These are phyloP conservation scores for Alcis repandata DNA, from an alignment of 2,888 invertebrate species.

Conservation along the genomic window DNA sequence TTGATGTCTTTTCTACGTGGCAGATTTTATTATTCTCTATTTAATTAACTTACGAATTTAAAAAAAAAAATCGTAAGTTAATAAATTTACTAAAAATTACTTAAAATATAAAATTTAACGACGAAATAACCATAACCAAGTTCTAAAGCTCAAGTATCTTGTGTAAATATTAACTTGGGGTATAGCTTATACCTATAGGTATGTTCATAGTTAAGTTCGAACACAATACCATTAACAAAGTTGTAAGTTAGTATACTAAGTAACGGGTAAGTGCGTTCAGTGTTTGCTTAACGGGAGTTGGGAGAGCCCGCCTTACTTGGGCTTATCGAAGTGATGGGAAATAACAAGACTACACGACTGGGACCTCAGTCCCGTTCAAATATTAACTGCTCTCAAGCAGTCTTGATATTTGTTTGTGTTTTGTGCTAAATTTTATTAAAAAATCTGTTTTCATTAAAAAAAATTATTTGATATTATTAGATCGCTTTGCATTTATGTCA, in stretches of 20 bases:
- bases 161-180: not conserved
- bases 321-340: slow-evolving; percentile 28
- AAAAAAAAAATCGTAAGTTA: too few species aligned
- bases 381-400: too few species aligned
- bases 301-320: slow-evolving; percentile 40
- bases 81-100: too few species aligned
- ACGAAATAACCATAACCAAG: not conserved
- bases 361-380: too few species aligned
- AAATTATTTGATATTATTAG: too few species aligned
- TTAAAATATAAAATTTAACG: too few species aligned
- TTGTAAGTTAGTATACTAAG: slow-evolving; percentile 52
- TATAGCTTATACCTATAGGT: not conserved
- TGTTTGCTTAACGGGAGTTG: slow-evolving; percentile 67
- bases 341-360: not conserved
- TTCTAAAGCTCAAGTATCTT: too few species aligned
- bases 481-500: too few species aligned
- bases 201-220: slow-evolving; percentile 3
- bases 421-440: too few species aligned
- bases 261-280: slow-evolving; percentile 51
- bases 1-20: slow-evolving; percentile 47
- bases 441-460: too few species aligned
- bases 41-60: too few species aligned
- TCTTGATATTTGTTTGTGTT: not conserved
- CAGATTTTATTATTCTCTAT: not conserved
- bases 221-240: slow-evolving; percentile 47